Conservation (phyloP, 2,797 vertebrate genomes). For the Chiroxiphia lanceolata region DNA sequence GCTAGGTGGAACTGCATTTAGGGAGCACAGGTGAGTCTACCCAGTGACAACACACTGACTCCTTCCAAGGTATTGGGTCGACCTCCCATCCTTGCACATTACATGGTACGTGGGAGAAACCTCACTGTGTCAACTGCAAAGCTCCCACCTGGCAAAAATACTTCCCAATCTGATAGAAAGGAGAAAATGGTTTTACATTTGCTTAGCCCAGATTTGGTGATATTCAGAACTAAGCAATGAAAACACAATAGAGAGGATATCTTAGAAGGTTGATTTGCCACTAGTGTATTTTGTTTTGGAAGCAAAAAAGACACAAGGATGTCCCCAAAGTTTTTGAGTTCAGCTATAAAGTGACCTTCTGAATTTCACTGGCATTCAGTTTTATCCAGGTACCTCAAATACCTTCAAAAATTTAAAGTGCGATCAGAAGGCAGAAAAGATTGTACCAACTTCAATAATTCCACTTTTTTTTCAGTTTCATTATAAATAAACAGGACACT, state of each 20-base stretch:
- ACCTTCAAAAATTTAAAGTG: not conserved
- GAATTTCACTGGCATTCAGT: not conserved
- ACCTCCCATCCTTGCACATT: not conserved
- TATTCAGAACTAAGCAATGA: not conserved
- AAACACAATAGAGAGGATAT: not conserved
- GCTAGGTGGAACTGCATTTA: not conserved
- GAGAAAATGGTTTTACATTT: not conserved
- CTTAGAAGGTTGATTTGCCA: not conserved
- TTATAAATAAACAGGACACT: not conserved
- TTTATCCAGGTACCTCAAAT: not conserved
- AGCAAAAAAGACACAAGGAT: not conserved
- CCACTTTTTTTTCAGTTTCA: not conserved
- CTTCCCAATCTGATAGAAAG: not conserved
- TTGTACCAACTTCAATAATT: not conserved
- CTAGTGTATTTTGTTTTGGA: not conserved
- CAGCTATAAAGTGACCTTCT: not conserved
- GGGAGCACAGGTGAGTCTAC: not conserved
- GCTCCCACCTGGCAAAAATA: not conserved
- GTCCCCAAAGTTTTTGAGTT: not conserved
- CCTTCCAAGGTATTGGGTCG: not conserved
- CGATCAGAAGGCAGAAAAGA: not conserved
- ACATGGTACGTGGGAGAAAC: fast-evolving
- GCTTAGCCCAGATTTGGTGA: not conserved
- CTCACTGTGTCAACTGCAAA: not conserved
- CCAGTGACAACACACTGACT: fast-evolving